Evolutionary conservation across 2,113 vertebrate species (phyloP), one percentile per base, ranked within the genome.

Genomic region (Tenrec ecaudatus): DNA sequence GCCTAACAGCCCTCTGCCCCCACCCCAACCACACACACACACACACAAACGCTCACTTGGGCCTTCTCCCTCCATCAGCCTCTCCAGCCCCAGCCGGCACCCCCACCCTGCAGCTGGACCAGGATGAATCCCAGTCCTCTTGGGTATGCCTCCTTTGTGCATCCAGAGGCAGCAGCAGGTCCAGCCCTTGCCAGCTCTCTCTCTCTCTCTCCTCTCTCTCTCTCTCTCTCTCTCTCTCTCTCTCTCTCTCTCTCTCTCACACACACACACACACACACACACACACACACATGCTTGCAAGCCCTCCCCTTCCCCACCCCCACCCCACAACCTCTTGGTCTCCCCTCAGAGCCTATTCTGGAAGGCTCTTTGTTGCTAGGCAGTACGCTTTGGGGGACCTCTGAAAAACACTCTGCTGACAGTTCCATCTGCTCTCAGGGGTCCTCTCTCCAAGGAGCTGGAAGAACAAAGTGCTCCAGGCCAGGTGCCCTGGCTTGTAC

Each of bases 291-390:
- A 0, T 0, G 22, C 76, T n/a, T 92, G 71, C 82, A 82, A 22
- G 33, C n/a, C 69, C 69, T 71, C 31, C 69, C 69, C 33, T 22
- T 36, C 71, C 71, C 71, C n/a, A 20, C 71, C 71, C 71, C 71
- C n/a, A 36, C 19, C 93, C 87, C 29, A 60, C 68, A n/a, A 71
- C 86, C 43, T 87, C 90, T 81, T 71, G 0, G 43, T 85, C 64
- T 80, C 86, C 79, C 87, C 82, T 2, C 87, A 84, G 62, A 85
- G 86, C 94, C 57, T 92, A 0, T 38, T 85, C 86, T 91, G 69
- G 92, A 92, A 95, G 95, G 89, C 93, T 92, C 95, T 91, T 76
- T 95, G 95, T 95, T 93, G 90, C 89, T 82, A 88, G 89, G 82
- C 93, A 95, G 93, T 97, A 86, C 19, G 88, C 33, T 95, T 92